Evolutionary conservation across 2,113 vertebrate species (phyloP).

Genomic region (Lycaon pictus): DNA sequence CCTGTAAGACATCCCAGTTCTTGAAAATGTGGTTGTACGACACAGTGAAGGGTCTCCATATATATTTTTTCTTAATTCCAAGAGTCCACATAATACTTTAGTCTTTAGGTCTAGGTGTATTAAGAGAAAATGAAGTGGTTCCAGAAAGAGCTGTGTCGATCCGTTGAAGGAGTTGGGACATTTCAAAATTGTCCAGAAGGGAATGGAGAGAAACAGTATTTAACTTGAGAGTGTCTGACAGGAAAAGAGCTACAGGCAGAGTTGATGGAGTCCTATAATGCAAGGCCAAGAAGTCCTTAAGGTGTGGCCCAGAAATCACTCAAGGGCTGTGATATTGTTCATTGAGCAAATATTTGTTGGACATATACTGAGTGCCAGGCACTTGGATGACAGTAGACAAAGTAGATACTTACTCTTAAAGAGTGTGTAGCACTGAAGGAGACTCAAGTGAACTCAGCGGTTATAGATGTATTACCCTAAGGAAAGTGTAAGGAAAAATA

Average conservation of each 20-base stretch:
- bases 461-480: not conserved
- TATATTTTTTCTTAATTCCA: not conserved
- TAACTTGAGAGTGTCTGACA: not conserved
- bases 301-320: slow-evolving; percentile 4
- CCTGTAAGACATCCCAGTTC: not conserved
- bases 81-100: not conserved
- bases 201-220: not conserved
- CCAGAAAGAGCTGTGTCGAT: not conserved
- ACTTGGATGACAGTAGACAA: not conserved
- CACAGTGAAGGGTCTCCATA: not conserved
- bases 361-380: not conserved
- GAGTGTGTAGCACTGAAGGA: not conserved
- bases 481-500: not conserved
- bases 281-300: not conserved
- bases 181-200: slow-evolving; percentile 16
- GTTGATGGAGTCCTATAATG: not conserved
- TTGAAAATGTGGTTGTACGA: not conserved
- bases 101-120: not conserved
- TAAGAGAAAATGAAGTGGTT: not conserved
- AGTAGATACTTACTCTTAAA: not conserved
- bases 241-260: not conserved
- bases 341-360: slow-evolving; percentile 53
- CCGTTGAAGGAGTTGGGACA: not conserved
- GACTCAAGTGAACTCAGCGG: not conserved
- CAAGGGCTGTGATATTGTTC: not conserved